Conservation (phyloP, 1,140 invertebrate genomes). For the Drosophila bifasciata region DNA sequence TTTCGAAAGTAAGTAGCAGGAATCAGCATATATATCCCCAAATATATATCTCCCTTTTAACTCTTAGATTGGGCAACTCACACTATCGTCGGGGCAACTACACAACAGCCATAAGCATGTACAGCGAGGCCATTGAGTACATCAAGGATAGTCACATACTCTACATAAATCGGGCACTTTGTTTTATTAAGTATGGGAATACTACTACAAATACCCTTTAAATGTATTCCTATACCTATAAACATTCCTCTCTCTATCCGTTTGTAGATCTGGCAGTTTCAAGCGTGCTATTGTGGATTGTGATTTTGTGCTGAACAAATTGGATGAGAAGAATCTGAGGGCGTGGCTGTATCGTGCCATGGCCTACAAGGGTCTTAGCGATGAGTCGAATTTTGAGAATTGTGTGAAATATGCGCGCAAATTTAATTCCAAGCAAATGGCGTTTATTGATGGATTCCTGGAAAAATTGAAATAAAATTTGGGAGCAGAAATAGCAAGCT, state of each 20-base stretch:
- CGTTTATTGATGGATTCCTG: slow-evolving; percentile 74
- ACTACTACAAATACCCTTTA: neutral
- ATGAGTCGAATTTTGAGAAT: slow-evolving; percentile 74
- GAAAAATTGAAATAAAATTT: slow-evolving; percentile 48
- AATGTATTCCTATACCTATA: neutral
- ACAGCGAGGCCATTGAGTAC: slow-evolving; percentile 89
- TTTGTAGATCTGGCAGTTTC: slow-evolving; percentile 60
- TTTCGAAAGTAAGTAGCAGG: slow-evolving; percentile 65
- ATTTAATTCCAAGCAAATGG: slow-evolving; percentile 81
- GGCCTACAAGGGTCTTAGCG: slow-evolving; percentile 74
- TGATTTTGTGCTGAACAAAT: slow-evolving; percentile 79
- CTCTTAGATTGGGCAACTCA: slow-evolving; percentile 84
- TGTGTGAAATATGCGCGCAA: slow-evolving; percentile 83
- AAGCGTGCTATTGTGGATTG: slow-evolving; percentile 82
- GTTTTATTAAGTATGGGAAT: slow-evolving; percentile 71
- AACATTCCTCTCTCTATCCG: neutral
- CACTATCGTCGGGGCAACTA: slow-evolving; percentile 89
- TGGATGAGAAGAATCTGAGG: slow-evolving; percentile 82
- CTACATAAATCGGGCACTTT: slow-evolving; percentile 91
- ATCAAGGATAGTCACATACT: slow-evolving; percentile 89
- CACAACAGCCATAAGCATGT: slow-evolving; percentile 89
- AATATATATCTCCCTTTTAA: neutral
- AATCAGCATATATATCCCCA: neutral
- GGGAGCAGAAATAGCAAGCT: neutral
- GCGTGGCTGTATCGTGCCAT: slow-evolving; percentile 81